phyloP scores from a whole-genome alignment of 2,888 invertebrate species.

The Lottia gigantea region DNA sequence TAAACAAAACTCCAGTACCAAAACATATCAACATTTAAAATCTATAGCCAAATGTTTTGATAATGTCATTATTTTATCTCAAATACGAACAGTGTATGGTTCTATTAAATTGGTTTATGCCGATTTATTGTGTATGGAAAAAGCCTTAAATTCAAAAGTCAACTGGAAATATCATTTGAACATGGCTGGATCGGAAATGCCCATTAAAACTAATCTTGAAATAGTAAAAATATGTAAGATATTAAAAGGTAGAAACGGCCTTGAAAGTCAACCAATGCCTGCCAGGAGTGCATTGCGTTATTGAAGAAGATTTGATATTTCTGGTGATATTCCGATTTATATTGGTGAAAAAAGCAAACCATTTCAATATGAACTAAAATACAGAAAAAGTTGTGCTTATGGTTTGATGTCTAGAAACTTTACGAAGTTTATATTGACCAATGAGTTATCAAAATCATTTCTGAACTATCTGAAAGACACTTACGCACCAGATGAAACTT shows the following conservation, averaged over 20 bases:
- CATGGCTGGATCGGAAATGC: constrained; percentile 63
- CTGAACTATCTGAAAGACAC: constrained; percentile 58
- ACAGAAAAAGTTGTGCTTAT: constrained; percentile 60
- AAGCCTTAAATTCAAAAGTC: constrained; percentile 25
- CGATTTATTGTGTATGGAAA: constrained; percentile 44
- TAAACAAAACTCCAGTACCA: constrained; percentile 33
- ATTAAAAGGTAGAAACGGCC: constrained; percentile 63
- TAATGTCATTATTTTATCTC: constrained; percentile 51
- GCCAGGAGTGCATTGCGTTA: constrained; percentile 27
- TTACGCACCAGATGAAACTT: constrained; percentile 62
- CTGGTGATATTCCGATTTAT: constrained; percentile 24
- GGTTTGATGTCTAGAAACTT: constrained; percentile 56
- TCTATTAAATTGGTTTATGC: constrained; percentile 38
- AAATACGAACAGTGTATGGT: constrained; percentile 38
- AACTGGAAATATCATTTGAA: constrained; percentile 66
- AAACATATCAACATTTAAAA: constrained; percentile 43
- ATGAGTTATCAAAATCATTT: constrained; percentile 44
- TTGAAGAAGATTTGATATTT: constrained; percentile 27
- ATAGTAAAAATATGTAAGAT: constrained; percentile 58
- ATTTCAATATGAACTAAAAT: constrained; percentile 32
- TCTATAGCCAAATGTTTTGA: constrained; percentile 44
- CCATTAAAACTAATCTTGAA: constrained; percentile 63
- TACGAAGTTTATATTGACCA: constrained; percentile 51
- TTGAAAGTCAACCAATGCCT: constrained; percentile 44
- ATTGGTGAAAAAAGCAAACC: constrained; percentile 34